Percentiles rank a stretch among this genome's conserved stretches.
These are phyloP conservation scores for Dione juno DNA, from an alignment of 2,888 invertebrate genomes.

Conservation along the genomic window DNA sequence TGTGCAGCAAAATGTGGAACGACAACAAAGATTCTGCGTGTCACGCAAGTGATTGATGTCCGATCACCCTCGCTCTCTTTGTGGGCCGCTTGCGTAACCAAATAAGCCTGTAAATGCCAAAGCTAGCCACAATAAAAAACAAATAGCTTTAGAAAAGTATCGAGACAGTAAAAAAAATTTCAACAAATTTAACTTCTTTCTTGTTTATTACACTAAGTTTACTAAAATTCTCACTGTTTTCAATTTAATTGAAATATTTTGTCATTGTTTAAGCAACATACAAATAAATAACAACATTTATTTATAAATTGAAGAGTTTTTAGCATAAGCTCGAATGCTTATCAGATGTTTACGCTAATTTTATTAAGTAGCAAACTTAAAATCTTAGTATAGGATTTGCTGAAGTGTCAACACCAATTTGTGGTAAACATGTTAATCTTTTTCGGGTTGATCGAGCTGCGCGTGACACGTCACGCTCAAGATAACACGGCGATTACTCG, in stretches of 20 bases:
- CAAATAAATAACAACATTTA: constrained; percentile 44
- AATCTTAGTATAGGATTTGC: constrained; percentile 50
- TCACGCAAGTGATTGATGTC: constrained; percentile 76
- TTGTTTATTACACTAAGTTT: neutral
- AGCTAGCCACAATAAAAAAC: constrained; percentile 48
- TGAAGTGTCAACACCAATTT: constrained; percentile 57
- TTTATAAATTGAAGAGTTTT: constrained; percentile 62
- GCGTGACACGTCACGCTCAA: constrained; percentile 56
- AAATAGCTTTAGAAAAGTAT: constrained; percentile 38
- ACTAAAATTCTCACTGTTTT: neutral
- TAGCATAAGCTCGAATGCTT: constrained; percentile 53
- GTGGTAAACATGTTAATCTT: constrained; percentile 67
- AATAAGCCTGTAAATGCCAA: constrained; percentile 59
- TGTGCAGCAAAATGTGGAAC: constrained; percentile 59
- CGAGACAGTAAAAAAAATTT: constrained; percentile 22
- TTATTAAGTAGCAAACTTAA: constrained; percentile 44
- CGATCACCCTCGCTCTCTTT: constrained; percentile 56
- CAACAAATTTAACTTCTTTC: neutral
- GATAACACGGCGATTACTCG: constrained; percentile 59
- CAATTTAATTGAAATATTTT: neutral
- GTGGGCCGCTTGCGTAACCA: constrained; percentile 62
- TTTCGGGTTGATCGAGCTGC: constrained; percentile 63
- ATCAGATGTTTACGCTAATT: constrained; percentile 57
- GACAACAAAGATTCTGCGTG: constrained; percentile 68
- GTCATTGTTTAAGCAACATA: constrained; percentile 32